Base-by-base conservation (phyloP, 2,888 invertebrate genomes). In the Calephelis perditalis region DNA sequence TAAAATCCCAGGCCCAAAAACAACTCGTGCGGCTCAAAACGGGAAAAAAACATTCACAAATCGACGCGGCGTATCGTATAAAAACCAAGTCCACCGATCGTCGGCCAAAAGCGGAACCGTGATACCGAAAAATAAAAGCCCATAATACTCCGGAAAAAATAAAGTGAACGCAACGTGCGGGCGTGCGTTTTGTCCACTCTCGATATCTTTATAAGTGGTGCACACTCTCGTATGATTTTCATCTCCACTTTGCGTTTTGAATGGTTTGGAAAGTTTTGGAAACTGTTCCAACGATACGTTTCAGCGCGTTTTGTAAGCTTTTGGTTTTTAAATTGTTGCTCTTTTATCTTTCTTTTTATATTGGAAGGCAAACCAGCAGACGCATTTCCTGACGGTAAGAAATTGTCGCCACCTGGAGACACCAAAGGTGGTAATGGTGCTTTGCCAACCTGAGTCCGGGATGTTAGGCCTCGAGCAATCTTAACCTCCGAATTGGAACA, bases 121-220 rank as follows among this genome's bases (percentile, higher is more conserved):
- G 87, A 89, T 89, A 90, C 90, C 90, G 81, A 90, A 84, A 90
- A 90, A 87, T 89, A 90, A 88, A 89, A 84, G 83, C 76, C 79
- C 69, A 77, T 84, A 86, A 86, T 86, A 78, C 86, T 71, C 75
- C 76, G 78, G 82, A 82, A 84, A 85, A 88, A 89, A 88, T 84
- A 86, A 82, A 87, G 78, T 77, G 80, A 64, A 78, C 74, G 74
- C 73, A 71, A 68, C 72, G 76, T 74, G 70, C 69, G 73, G 72
- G 74, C 70, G 64, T 67, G 73, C 72, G 71, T 73, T 73, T 72
- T 77, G 72, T 74, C 68, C 74, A 69, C 74, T 71, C 72, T 67
- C 73, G 79, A 80, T 79, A 80, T 82, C 82, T 86, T 82, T 84
- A 83, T 83, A 83, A 78, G 77, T 75, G 77, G 72, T 61, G 62